Conservation (phyloP, 2,888 invertebrate genomes). For the Trichogramma evanescens region DNA sequence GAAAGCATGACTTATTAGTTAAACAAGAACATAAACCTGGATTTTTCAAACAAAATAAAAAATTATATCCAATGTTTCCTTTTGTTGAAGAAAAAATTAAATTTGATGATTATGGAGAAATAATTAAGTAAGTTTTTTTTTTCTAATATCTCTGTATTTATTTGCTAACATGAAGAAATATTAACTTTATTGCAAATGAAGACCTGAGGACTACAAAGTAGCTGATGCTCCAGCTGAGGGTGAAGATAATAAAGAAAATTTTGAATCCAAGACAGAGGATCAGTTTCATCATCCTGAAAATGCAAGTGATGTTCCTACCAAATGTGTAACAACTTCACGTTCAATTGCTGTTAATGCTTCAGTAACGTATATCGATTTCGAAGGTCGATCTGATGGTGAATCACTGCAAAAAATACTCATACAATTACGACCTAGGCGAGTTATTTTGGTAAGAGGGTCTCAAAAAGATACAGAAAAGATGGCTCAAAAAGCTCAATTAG, state of each 20-base stretch:
- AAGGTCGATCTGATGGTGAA: slow-evolving; percentile 85
- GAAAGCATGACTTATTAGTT: slow-evolving; percentile 85
- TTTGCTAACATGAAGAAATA: background rate
- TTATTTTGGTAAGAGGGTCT: slow-evolving; percentile 68
- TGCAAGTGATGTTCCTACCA: slow-evolving; percentile 77
- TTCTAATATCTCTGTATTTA: background rate
- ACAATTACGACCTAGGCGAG: slow-evolving; percentile 60
- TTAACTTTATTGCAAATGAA: slow-evolving; percentile 30
- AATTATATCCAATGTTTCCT: slow-evolving; percentile 95
- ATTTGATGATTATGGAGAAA: slow-evolving; percentile 94
- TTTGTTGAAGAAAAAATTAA: slow-evolving; percentile 85
- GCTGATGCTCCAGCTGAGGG: slow-evolving; percentile 63
- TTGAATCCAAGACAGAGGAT: slow-evolving; percentile 61
- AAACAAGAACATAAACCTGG: slow-evolving; percentile 67
- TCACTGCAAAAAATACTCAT: slow-evolving; percentile 64
- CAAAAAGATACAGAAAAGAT: slow-evolving; percentile 63
- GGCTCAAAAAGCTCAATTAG: slow-evolving; percentile 61
- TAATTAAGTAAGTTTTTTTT: slow-evolving; percentile 57
- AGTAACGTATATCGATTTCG: slow-evolving; percentile 93
- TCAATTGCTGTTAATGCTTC: slow-evolving; percentile 75
- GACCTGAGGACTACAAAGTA: slow-evolving; percentile 84
- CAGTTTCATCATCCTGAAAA: slow-evolving; percentile 45
- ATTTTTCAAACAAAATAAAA: slow-evolving; percentile 82
- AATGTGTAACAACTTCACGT: slow-evolving; percentile 71
- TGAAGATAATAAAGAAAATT: slow-evolving; percentile 64